A percentile compares a stretch with the other conserved stretches of the same genome.
These are phyloP conservation scores for Littorina saxatilis DNA, from an alignment of 1,140 invertebrate genomes.

Conservation along the genomic window DNA sequence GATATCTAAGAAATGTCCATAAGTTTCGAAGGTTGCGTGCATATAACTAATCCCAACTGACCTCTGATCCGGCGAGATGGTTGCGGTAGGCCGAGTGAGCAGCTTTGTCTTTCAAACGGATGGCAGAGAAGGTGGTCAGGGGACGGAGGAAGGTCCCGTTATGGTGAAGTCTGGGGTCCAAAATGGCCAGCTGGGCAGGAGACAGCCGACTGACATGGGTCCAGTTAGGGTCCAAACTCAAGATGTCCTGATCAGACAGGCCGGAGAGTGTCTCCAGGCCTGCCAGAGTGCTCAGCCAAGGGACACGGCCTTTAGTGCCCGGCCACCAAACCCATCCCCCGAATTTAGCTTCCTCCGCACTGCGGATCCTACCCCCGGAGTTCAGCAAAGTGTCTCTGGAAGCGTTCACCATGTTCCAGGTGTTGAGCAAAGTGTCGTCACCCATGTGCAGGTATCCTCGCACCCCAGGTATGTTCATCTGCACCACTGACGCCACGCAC, in stretches of 20 bases:
- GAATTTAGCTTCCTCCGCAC: background rate
- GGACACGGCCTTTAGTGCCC: background rate
- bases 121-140: too few species aligned
- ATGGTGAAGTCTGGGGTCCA: too few species aligned
- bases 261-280: conserved; percentile 23
- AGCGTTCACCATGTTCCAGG: conserved; percentile 29
- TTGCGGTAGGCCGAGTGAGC: too few species aligned
- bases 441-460: conserved; percentile 40
- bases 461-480: conserved; percentile 23
- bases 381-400: conserved; percentile 30
- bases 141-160: too few species aligned
- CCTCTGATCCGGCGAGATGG: too few species aligned
- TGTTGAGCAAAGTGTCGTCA: conserved; percentile 39
- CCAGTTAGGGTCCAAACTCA: background rate
- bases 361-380: background rate
- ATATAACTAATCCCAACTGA: too few species aligned
- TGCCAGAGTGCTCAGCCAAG: conserved; percentile 27
- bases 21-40: too few species aligned
- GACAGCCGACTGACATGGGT: too few species aligned
- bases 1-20: too few species aligned
- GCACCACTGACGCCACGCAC: conserved; percentile 8
- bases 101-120: too few species aligned
- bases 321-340: conserved; percentile 33
- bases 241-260: background rate
- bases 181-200: too few species aligned